Conservation (phyloP, 2,797 vertebrate species). For the Triplophysa yarkandensis region DNA sequence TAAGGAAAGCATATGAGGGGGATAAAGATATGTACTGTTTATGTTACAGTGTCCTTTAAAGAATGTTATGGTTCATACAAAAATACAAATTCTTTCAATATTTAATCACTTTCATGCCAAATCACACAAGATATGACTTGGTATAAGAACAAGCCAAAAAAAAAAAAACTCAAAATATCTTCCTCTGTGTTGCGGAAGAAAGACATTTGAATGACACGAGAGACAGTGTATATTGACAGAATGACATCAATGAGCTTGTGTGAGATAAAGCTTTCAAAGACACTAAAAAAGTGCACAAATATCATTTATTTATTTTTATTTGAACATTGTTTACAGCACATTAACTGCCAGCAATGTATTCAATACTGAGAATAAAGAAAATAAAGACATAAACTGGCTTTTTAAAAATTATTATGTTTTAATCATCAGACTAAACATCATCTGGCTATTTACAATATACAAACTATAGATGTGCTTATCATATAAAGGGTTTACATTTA, state of each 20-base stretch:
- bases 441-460: conserved; percentile 82
- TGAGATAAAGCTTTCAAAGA: background rate
- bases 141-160: too few species aligned
- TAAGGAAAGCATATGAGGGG: background rate
- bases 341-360: conserved; percentile 79
- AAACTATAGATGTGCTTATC: conserved; percentile 81
- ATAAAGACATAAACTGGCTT: conserved; percentile 73
- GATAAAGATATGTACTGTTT: background rate
- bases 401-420: conserved; percentile 78
- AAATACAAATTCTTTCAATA: too few species aligned
- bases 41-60: conserved; percentile 43
- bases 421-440: conserved; percentile 74
- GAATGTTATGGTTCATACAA: too few species aligned
- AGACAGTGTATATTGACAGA: background rate
- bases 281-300: background rate
- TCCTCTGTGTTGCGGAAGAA: too few species aligned
- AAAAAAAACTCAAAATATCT: too few species aligned
- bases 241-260: background rate
- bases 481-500: conserved; percentile 83
- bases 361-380: conserved; percentile 79
- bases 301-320: conserved; percentile 68
- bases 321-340: conserved; percentile 80
- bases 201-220: too few species aligned
- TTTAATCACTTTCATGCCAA: too few species aligned
- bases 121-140: too few species aligned